phyloP scores from a whole-genome alignment of 1,140 invertebrate genomes.

The Micrasema minimum region DNA sequence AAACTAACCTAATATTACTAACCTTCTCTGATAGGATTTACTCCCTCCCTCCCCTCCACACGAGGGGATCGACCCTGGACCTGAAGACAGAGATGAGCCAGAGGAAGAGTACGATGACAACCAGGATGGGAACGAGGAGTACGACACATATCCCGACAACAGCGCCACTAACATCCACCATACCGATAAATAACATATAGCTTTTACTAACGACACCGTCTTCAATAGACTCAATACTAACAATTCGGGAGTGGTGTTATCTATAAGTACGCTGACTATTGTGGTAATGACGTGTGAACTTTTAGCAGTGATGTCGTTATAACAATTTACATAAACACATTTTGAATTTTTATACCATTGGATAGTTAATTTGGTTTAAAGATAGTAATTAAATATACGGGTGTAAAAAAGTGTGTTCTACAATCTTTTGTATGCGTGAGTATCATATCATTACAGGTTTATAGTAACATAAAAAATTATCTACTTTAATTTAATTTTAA shows the following conservation, averaged over 20 bases:
- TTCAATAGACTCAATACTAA: conserved; percentile 47
- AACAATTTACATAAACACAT: conserved; percentile 25
- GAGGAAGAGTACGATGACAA: conserved; percentile 66
- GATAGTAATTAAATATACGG: conserved; percentile 9
- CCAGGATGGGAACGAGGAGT: conserved; percentile 67
- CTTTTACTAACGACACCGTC: conserved; percentile 45
- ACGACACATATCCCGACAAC: conserved; percentile 70
- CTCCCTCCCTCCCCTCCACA: conserved; percentile 56
- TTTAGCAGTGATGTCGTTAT: conserved; percentile 22
- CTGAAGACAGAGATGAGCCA: conserved; percentile 60
- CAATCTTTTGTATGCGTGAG: conserved; percentile 18
- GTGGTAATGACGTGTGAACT: conserved; percentile 29
- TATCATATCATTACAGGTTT: conserved; percentile 1
- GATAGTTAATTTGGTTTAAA: neutral
- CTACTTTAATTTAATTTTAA: no score
- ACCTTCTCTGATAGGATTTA: conserved; percentile 57
- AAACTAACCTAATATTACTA: conserved; percentile 48
- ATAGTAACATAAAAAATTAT: neutral
- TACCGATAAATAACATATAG: conserved; percentile 53
- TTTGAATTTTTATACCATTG: no score
- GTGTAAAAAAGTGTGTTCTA: conserved; percentile 14
- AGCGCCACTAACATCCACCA: conserved; percentile 57
- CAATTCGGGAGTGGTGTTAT: conserved; percentile 29
- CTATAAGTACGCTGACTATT: conserved; percentile 21
- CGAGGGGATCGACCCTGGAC: conserved; percentile 56